These are phyloP conservation scores for Xyrauchen texanus DNA, from an alignment of 2,113 vertebrate genomes.

Conservation along the genomic window DNA sequence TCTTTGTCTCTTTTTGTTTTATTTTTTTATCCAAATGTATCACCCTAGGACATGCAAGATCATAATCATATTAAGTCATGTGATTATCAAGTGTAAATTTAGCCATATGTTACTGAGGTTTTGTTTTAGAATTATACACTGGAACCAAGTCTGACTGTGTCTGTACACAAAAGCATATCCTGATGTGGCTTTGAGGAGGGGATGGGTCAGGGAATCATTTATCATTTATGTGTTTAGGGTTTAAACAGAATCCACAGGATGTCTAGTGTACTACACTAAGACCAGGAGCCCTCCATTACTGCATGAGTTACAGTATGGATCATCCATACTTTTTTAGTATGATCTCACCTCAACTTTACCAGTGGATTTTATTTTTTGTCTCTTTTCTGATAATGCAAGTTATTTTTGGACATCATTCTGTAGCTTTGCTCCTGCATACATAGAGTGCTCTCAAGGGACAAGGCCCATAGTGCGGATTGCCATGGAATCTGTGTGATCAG, in stretches of 20 bases:
- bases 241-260: constrained; percentile 17
- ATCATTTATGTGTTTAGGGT: background rate
- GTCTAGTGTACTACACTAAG: constrained; percentile 56
- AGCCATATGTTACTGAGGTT: constrained; percentile 68
- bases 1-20: constrained; percentile 61
- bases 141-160: constrained; percentile 72
- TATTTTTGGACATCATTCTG: too few species aligned
- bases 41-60: constrained; percentile 44
- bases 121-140: constrained; percentile 80
- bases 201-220: constrained; percentile 32
- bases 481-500: constrained; percentile 52
- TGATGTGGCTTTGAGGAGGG: constrained; percentile 55
- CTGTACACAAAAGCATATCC: constrained; percentile 58
- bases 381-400: background rate
- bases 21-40: background rate
- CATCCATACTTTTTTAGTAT: constrained; percentile 25
- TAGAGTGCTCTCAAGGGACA: constrained; percentile 31
- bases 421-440: constrained; percentile 46
- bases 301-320: constrained; percentile 21
- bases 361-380: background rate
- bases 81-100: constrained; percentile 51
- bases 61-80: constrained; percentile 70
- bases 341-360: background rate
- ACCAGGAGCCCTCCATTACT: constrained; percentile 52
- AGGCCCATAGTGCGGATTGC: constrained; percentile 52